These are phyloP conservation scores for Philypnodon macrostomus DNA, from an alignment of 2,797 vertebrate species.

Conservation along the genomic window DNA sequence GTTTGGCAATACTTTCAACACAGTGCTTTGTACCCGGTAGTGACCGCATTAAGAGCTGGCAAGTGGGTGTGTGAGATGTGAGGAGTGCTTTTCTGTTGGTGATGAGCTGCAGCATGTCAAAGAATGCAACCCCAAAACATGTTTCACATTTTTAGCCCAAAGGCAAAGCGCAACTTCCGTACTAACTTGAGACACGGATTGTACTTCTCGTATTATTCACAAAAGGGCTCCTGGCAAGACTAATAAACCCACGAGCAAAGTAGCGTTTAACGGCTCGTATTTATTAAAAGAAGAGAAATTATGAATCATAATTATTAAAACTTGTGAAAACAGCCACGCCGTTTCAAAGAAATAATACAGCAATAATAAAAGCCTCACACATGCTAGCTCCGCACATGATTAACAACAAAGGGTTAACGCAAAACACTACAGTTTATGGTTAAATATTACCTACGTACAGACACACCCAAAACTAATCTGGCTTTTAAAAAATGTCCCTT, in stretches of 20 bases:
- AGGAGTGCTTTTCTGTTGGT: slow-evolving; percentile 11
- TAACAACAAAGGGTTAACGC: not conserved
- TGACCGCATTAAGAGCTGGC: slow-evolving; percentile 2
- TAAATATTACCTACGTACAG: slow-evolving; percentile 42
- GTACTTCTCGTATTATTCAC: not conserved
- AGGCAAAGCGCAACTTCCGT: slow-evolving; percentile 2
- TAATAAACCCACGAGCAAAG: not conserved
- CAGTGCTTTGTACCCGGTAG: not conserved
- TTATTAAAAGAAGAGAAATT: not conserved
- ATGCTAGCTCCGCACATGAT: not conserved
- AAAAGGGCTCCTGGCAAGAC: not conserved
- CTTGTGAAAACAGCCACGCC: too few relatives aligned
- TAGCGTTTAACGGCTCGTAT: not conserved
- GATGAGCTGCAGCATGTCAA: slow-evolving; percentile 49
- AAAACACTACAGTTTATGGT: slow-evolving; percentile 1
- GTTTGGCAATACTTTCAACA: not conserved
- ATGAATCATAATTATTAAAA: not conserved
- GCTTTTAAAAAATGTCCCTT: slow-evolving; percentile 1
- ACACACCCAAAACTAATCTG: slow-evolving; percentile 41
- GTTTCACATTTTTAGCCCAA: slow-evolving; percentile 40
- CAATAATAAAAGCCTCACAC: not conserved
- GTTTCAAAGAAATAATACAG: too few relatives aligned
- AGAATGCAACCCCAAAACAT: slow-evolving; percentile 50
- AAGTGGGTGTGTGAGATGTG: slow-evolving; percentile 22
- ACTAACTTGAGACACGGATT: not conserved